Base-by-base conservation (phyloP, 1,140 invertebrate genomes). In the Nautilus pompilius region DNA sequence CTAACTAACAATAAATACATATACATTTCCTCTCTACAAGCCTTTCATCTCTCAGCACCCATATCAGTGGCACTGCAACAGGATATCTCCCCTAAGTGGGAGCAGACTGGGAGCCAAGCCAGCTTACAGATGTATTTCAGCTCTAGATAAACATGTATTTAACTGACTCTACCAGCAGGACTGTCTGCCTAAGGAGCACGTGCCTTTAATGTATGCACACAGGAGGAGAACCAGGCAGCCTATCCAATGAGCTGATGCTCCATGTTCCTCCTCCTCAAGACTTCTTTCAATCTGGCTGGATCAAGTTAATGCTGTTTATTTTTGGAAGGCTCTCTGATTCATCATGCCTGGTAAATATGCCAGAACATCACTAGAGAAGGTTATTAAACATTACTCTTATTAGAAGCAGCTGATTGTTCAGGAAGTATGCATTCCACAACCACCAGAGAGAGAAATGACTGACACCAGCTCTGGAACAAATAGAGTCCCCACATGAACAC, bases 351-450 rank as follows among this genome's bases (percentile, higher is more conserved):
- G 24, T 53, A 53, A 53, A 53, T 53, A 22, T 53, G 13, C 17
- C 24, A 13, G 8, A 8, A 13, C n/a, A 8, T 41, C 36, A 13
- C 36, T 41, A 8, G n/a, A n/a, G n/a, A 13, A 41, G 36, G 49
- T 53, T 53, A 53, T 53, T 53, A 53, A 53, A 53, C 49, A 53
- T 53, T 53, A 53, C 49, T 53, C 49, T 53, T 53, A 53, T 53
- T 53, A 53, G 49, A 13, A 53, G 49, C 24, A 53, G 49, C 29
- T 53, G 49, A 53, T 53, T 53, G 49, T 13, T 28, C 49, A 24
- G 13, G 45, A 46, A 26, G 49, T 28, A 26, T 53, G 8, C 48
- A 8, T 15, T 53, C 49, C 49, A 53, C 29, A 28, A 28, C 29
- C 49, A 53, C 22, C 29, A 26, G 29, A 22, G 49, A 28, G 15